Evolutionary conservation across 2,797 vertebrate genomes (phyloP), one percentile per base, ranked within the genome.

Genomic region (Pterois miles): DNA sequence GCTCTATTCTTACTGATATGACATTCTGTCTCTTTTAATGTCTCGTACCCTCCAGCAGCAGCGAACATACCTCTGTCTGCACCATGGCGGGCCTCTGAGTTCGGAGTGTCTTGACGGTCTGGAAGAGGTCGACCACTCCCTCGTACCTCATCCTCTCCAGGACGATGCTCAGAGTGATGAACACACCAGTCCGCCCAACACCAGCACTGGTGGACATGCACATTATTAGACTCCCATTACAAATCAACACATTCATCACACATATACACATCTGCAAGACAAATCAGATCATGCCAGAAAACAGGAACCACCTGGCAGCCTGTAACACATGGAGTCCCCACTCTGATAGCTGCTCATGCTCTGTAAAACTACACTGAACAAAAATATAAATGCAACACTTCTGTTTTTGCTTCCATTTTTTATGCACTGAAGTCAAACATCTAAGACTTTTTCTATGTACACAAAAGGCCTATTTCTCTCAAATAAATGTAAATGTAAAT

Each of bases 1-100:
- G 25, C 38, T 22, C n/a, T 34, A 6, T 33, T 58, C 22, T 38
- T 22, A 46, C 33, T 25, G 7, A 43, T 3, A 33, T 38, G 18
- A 34, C 14, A 20, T 31, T 43, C 12, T 13, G 4, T 38, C 3
- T 7, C 33, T 4, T 18, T 9, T 46, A n/a, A 20, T 20, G 18
- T 36, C 6, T 11, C 23, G 27, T 34, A n/a, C 9, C n/a, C 16
- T 46, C 40, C 40, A 46, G 16, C 40, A 46, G 40, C 27, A 6
- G 29, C 33, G 13, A 10, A 3, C 81, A 3, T 93, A 99, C 98
- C 97, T 99, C 97, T 74, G 98, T 99, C 94, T 99, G 98, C 91
- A 99, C 98, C 98, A 99, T 99, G 90, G 97, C 97, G 0, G 97
- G 97, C 84, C 98, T 95, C 94, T 99, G 98, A 0, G 98, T 99